Conservation (phyloP, 2,888 invertebrate genomes). For the Drosophila mercatorum region DNA sequence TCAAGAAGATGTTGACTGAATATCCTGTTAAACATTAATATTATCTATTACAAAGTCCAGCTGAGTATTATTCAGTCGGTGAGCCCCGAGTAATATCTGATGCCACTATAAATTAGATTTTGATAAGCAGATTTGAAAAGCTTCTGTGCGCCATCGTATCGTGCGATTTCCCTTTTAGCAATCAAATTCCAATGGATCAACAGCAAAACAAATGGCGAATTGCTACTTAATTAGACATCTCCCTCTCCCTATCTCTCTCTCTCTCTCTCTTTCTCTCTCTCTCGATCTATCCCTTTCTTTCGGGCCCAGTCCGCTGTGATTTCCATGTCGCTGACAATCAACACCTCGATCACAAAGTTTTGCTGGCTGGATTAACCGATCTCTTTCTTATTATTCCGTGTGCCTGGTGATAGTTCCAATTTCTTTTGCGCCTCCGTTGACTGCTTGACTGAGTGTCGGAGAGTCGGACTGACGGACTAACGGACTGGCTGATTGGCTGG, state of each 20-base stretch:
- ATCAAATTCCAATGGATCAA: slow-evolving; percentile 28
- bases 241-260: background rate
- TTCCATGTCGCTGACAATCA: slow-evolving; percentile 45
- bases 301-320: background rate
- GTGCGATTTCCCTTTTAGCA: slow-evolving; percentile 10
- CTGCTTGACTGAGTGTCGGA: slow-evolving; percentile 20
- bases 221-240: slow-evolving; percentile 38
- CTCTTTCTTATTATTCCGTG: slow-evolving; percentile 22
- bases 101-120: background rate
- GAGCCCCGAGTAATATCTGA: background rate
- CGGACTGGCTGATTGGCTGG: slow-evolving; percentile 10
- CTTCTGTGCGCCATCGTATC: slow-evolving; percentile 9
- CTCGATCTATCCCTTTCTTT: no score
- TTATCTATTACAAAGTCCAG: background rate
- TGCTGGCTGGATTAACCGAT: slow-evolving; percentile 35
- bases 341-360: slow-evolving; percentile 50
- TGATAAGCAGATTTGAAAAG: background rate
- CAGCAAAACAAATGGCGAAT: slow-evolving; percentile 23
- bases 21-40: background rate
- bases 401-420: slow-evolving; percentile 55
- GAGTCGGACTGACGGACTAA: background rate
- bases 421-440: slow-evolving; percentile 48
- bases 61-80: background rate
- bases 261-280: background rate
- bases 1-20: no score